A percentile compares a stretch with the other conserved stretches of the same genome.
These are phyloP conservation scores for Podarcis lilfordi DNA, from an alignment of 2,797 vertebrate genomes.

Conservation along the genomic window DNA sequence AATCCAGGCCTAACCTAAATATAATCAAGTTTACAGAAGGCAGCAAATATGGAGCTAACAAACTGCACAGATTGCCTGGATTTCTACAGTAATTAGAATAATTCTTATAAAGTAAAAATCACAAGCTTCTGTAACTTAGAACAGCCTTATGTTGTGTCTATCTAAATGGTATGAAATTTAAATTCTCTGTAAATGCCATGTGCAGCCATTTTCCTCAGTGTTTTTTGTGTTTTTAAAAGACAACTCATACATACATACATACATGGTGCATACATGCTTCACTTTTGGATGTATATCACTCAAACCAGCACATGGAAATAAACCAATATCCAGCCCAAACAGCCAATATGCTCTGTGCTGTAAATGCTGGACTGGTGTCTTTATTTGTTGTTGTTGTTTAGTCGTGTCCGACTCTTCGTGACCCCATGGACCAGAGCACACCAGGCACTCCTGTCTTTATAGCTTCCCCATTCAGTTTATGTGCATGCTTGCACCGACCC, in stretches of 20 bases:
- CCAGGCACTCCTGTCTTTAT: background rate
- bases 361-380: too few relatives aligned
- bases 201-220: background rate
- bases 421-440: too few relatives aligned
- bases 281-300: background rate
- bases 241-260: background rate
- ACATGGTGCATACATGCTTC: rapidly evolving
- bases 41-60: slow-evolving; percentile 30
- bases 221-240: background rate
- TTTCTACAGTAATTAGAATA: slow-evolving; percentile 43
- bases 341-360: background rate
- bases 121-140: slow-evolving; percentile 27
- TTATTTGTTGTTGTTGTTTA: background rate
- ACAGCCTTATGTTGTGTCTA: background rate
- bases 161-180: background rate
- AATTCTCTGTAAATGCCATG: background rate
- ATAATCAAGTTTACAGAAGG: slow-evolving; percentile 31
- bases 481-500: too few relatives aligned
- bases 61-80: slow-evolving; percentile 28
- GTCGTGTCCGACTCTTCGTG: too few relatives aligned
- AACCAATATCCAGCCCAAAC: background rate
- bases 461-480: background rate
- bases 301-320: slow-evolving; percentile 15
- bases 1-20: slow-evolving; percentile 64
- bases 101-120: background rate